phyloP scores from a whole-genome alignment of 37 sponge, comb jelly and placozoan genomes.

The Ianthella basta region DNA sequence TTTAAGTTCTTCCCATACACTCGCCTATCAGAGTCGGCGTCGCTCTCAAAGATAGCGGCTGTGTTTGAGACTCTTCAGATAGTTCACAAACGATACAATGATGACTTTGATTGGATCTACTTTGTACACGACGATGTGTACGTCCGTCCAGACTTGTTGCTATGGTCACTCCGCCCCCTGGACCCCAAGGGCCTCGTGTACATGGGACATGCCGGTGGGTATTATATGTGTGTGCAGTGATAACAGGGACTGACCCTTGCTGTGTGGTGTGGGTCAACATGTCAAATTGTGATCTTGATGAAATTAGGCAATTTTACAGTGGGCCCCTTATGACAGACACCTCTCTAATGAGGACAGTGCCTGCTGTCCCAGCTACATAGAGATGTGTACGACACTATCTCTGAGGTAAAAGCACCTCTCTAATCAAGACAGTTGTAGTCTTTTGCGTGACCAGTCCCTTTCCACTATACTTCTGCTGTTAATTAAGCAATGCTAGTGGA shows the following conservation, averaged over 20 bases:
- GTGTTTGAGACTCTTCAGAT: constrained; percentile 5
- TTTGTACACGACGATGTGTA: constrained; percentile 27
- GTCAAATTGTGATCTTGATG: too few species aligned
- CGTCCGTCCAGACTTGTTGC: constrained; percentile 10
- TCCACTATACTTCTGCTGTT: too few species aligned
- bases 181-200: constrained; percentile 30
- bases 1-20: constrained; percentile 19
- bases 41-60: constrained; percentile 6
- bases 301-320: too few species aligned
- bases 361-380: too few species aligned
- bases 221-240: background rate
- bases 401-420: too few species aligned
- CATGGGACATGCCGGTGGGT: constrained; percentile 18
- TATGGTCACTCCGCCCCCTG: background rate
- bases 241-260: background rate
- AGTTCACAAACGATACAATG: background rate
- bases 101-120: constrained; percentile 19
- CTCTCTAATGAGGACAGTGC: too few species aligned
- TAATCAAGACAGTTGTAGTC: too few species aligned
- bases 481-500: too few species aligned
- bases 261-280: background rate
- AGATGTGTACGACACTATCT: too few species aligned
- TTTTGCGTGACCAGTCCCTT: too few species aligned
- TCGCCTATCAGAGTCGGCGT: background rate
- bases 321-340: too few species aligned